phyloP scores from a whole-genome alignment of 2,888 invertebrate species.

The Erpobdella octoculata region DNA sequence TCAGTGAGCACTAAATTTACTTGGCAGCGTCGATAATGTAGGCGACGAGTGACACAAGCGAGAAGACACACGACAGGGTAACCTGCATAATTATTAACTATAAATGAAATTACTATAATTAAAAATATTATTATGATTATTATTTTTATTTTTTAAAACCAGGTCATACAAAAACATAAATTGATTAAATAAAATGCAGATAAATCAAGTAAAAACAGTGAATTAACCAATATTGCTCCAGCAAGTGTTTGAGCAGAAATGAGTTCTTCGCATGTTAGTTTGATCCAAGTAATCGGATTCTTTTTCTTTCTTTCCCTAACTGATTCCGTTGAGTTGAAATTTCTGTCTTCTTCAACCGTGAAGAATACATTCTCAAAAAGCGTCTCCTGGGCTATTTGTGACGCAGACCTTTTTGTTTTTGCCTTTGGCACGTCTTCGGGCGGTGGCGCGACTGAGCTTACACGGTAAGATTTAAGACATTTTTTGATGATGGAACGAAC shows the following conservation, averaged over 20 bases:
- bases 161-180: too few species aligned
- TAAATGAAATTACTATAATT: too few species aligned
- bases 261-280: neutral
- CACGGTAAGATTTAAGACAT: too few species aligned
- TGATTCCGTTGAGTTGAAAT: neutral
- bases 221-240: slow-evolving; percentile 9
- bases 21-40: slow-evolving; percentile 22
- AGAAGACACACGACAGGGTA: neutral
- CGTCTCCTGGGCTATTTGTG: neutral
- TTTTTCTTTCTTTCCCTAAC: neutral
- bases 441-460: neutral
- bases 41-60: neutral
- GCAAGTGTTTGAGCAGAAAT: neutral
- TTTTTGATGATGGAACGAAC: neutral
- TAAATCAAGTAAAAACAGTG: neutral
- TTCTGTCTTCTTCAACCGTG: neutral
- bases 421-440: too few species aligned
- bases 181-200: neutral
- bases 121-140: too few species aligned
- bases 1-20: neutral
- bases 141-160: too few species aligned
- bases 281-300: neutral
- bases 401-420: neutral
- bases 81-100: neutral
- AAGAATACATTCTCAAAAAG: neutral